phyloP scores from a whole-genome alignment of 2,113 vertebrate genomes.

The Prionailurus viverrinus region DNA sequence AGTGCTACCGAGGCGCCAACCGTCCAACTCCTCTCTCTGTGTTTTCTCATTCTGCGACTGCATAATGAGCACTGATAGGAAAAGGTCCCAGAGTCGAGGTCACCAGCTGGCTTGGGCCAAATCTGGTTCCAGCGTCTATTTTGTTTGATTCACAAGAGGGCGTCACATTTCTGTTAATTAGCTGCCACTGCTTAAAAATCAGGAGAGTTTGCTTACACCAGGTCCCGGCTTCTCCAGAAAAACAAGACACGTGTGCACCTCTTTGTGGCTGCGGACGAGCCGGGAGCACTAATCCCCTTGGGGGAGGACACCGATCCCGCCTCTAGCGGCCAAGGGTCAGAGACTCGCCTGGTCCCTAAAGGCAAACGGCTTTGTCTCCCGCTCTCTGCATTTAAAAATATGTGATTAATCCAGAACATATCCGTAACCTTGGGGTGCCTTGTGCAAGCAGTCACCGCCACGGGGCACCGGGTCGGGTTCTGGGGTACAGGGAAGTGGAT shows the following conservation, averaged over 20 bases:
- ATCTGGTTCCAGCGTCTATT: background rate
- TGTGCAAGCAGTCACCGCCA: rapidly evolving
- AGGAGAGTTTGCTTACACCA: background rate
- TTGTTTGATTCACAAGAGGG: background rate
- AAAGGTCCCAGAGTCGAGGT: background rate
- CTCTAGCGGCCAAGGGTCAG: background rate
- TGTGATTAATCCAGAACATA: no score
- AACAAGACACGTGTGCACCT: rapidly evolving
- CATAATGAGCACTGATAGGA: no score
- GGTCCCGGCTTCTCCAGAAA: background rate
- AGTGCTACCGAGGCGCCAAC: background rate
- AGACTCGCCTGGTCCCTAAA: background rate
- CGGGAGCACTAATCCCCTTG: rapidly evolving
- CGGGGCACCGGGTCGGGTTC: rapidly evolving
- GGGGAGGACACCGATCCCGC: background rate
- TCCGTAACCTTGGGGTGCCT: no score
- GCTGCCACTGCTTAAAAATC: background rate
- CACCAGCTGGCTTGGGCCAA: background rate
- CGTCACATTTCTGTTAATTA: background rate
- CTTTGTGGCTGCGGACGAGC: background rate
- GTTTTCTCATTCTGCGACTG: background rate
- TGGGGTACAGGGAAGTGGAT: rapidly evolving
- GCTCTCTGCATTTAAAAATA: background rate
- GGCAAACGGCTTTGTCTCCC: background rate
- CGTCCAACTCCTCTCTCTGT: background rate